Base-by-base conservation (phyloP, 1,140 invertebrate species). In the Leptinotarsa texana region DNA sequence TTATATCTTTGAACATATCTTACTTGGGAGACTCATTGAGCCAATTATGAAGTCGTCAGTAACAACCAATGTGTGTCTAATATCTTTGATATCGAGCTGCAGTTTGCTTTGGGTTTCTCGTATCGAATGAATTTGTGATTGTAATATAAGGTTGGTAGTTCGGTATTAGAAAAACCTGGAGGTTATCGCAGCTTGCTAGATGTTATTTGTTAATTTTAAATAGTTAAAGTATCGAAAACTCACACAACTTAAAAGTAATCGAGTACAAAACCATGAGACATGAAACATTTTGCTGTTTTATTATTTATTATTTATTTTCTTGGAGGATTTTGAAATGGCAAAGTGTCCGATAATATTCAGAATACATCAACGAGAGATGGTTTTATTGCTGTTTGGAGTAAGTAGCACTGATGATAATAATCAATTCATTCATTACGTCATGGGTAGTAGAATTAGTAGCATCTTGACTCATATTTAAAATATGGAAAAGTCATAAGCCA, bases 261-360 rank as follows among this genome's bases (percentile, higher is more conserved):
- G 66, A 75, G 74, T 75, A 75, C 74, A 75, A 75, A 75, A 62
- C 62, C 61, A 70, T 21, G 57, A 71, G 33, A 49, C 49, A 62
- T 71, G 62, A 51, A 63, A 72, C 74, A 74, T 62, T 66, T 63
- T 65, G 67, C 49, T 63, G 42, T 69, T 75, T 75, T 74, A 49
- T 65, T 65, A 66, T 69, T 74, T 63, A 72, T 76, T 67, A 73
- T 61, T 66, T 75, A 72, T 72, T 49, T 73, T 18, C 67, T 48
- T 17, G 47, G 72, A 47, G 67, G 61, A 61, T 73, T 69, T 76
- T 51, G 49, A 70, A 75, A 71, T 75, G 57, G 63, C 68, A 33
- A 27, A 42, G 48, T 72, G 69, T 70, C 73, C 51, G 66, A 74
- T 42, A 49, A 42, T 71, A 75, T 48, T 47, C 57, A 66, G 42